Conservation (phyloP, 1,140 invertebrate genomes). For the Lepidurus apus region DNA sequence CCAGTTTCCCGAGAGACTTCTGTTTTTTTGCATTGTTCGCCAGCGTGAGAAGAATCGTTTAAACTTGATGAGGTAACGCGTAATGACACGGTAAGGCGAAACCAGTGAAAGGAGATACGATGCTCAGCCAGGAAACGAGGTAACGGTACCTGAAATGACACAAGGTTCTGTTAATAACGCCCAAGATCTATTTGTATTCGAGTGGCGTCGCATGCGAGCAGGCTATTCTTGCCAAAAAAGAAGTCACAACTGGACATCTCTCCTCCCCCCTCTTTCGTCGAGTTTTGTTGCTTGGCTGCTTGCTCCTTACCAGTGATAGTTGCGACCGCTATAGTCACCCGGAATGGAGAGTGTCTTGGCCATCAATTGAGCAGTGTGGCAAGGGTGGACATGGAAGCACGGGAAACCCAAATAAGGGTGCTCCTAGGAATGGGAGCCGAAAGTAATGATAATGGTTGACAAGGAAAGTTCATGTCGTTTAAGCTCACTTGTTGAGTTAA, state of each 20-base stretch:
- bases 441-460: neutral
- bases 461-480: neutral
- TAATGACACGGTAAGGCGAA: constrained; percentile 30
- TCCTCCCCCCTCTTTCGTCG: no score
- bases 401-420: constrained; percentile 47
- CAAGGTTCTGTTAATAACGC: neutral
- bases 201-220: no score
- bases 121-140: constrained; percentile 30
- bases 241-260: no score
- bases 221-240: no score
- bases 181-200: no score
- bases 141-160: constrained; percentile 17
- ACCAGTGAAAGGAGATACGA: constrained; percentile 29
- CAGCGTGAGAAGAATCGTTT: neutral
- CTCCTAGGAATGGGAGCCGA: constrained; percentile 38
- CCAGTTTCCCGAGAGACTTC: no score
- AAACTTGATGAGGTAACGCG: neutral
- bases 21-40: no score
- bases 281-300: neutral
- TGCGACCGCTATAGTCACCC: neutral
- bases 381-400: constrained; percentile 48
- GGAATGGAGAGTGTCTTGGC: constrained; percentile 19
- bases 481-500: constrained; percentile 1
- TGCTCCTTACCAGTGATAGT: neutral
- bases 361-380: constrained; percentile 45